Evolutionary conservation across 2,797 vertebrate genomes (phyloP).

Genomic region (Falco novaeseelandiae): DNA sequence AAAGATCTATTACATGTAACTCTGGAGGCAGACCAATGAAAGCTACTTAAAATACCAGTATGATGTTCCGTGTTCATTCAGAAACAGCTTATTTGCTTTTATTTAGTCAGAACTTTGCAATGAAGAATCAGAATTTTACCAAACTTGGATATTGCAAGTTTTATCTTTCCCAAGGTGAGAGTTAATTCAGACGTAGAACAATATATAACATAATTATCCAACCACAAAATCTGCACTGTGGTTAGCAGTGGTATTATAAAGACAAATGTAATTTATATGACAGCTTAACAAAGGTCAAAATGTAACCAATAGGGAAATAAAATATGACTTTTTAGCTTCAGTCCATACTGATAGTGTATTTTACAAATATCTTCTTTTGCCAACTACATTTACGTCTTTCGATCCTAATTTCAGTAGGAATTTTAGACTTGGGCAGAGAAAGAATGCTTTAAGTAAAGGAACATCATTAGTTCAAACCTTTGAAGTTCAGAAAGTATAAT

Average conservation of each 20-base stretch:
- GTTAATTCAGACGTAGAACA: neutral
- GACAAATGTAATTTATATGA: constrained; percentile 44
- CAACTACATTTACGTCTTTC: neutral
- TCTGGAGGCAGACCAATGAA: neutral
- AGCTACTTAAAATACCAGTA: neutral
- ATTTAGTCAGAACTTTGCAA: constrained; percentile 32
- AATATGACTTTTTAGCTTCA: neutral
- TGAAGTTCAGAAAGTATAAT: constrained; percentile 48
- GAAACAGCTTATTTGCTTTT: neutral
- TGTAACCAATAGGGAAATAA: constrained; percentile 14
- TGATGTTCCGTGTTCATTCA: neutral
- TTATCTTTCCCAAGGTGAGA: constrained; percentile 30
- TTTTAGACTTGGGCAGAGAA: neutral
- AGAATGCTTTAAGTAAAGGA: constrained; percentile 26
- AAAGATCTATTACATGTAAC: neutral
- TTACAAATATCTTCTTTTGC: constrained; percentile 24
- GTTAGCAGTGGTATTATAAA: constrained; percentile 41
- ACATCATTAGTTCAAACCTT: constrained; percentile 46
- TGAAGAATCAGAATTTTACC: constrained; percentile 8
- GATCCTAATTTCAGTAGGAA: neutral
- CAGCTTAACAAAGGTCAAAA: constrained; percentile 56
- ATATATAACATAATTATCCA: constrained; percentile 4
- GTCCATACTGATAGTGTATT: constrained; percentile 3
- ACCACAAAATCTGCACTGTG: constrained; percentile 3
- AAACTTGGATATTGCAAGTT: neutral